Evolutionary conservation across 2,888 invertebrate genomes (phyloP).

Genomic region (Ophraella communa): DNA sequence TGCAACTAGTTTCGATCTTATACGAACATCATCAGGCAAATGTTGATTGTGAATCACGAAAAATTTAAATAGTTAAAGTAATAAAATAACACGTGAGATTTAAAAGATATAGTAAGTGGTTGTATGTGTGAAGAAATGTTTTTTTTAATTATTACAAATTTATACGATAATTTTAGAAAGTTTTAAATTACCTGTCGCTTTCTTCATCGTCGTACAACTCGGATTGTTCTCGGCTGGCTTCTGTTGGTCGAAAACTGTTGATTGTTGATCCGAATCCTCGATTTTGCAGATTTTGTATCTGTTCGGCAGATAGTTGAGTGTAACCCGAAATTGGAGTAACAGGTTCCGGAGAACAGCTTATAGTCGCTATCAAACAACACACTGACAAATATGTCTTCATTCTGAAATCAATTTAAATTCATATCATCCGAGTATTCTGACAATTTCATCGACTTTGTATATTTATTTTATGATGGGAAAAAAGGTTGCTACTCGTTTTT

Average conservation of each 20-base stretch:
- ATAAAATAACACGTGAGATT: too few relatives aligned
- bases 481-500: too few relatives aligned
- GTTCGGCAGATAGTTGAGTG: conserved; percentile 35
- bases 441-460: too few relatives aligned
- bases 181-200: conserved; percentile 30
- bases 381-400: conserved; percentile 38
- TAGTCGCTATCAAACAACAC: conserved; percentile 28
- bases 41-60: too few relatives aligned
- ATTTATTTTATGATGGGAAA: too few relatives aligned
- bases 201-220: conserved; percentile 39
- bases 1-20: too few relatives aligned
- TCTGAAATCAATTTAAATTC: conserved; percentile 30
- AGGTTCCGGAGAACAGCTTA: conserved; percentile 37
- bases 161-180: background rate
- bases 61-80: too few relatives aligned
- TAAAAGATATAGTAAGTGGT: too few relatives aligned
- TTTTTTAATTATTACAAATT: too few relatives aligned
- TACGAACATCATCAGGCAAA: too few relatives aligned
- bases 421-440: too few relatives aligned
- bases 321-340: conserved; percentile 38
- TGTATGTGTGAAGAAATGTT: too few relatives aligned
- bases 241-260: conserved; percentile 40
- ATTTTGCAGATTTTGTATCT: conserved; percentile 40
- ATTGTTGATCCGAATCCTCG: conserved; percentile 40
- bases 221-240: conserved; percentile 39